Percentiles rank a stretch among this genome's conserved stretches.
Evolutionary conservation across 1,140 invertebrate genomes (phyloP).

Genomic region (Lanistes nyassanus): DNA sequence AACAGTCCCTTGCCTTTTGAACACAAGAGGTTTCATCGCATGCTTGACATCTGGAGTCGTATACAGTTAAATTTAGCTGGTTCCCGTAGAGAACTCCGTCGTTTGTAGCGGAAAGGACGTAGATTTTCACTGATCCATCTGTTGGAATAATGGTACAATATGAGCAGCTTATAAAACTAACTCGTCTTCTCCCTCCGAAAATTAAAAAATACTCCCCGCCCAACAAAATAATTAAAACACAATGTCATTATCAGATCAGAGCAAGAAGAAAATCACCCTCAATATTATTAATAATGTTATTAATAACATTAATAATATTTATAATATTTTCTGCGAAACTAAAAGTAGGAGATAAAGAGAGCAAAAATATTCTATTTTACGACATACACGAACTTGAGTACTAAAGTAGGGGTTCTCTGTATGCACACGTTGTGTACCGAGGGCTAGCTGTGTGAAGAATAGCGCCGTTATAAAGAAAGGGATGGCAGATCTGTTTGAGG

Average conservation of each 20-base stretch:
- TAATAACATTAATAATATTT: too few species aligned
- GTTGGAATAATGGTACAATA: neutral
- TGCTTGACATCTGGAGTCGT: neutral
- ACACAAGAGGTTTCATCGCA: neutral
- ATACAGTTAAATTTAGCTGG: neutral
- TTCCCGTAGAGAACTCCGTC: constrained; percentile 10
- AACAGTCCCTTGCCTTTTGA: constrained; percentile 5
- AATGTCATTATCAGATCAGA: neutral
- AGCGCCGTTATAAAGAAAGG: too few species aligned
- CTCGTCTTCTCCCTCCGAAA: neutral
- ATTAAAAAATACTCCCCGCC: neutral
- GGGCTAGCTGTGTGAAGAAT: too few species aligned
- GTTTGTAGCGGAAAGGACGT: constrained; percentile 7
- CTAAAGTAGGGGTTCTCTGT: too few species aligned
- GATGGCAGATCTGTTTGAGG: too few species aligned
- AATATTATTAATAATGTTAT: too few species aligned
- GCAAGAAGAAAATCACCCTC: too few species aligned
- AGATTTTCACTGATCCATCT: neutral
- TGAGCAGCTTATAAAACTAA: neutral
- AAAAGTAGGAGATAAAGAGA: too few species aligned
- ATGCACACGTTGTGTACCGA: too few species aligned
- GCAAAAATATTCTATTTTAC: too few species aligned
- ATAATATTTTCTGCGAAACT: too few species aligned
- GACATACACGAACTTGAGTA: too few species aligned
- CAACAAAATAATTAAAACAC: neutral